phyloP scores from a whole-genome alignment of 2,113 vertebrate genomes.

The Talpa occidentalis region DNA sequence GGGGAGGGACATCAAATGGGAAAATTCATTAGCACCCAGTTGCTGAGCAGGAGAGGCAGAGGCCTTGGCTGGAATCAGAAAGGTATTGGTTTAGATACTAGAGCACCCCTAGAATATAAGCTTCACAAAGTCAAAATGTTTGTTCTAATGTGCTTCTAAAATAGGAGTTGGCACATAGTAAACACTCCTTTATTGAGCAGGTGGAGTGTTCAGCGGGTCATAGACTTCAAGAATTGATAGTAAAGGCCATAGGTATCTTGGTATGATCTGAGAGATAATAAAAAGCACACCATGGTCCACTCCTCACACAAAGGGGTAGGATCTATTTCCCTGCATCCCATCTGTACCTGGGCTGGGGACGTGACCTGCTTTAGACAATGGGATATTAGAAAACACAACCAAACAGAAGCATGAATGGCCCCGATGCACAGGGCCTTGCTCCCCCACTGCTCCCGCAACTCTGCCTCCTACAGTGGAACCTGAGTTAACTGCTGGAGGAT shows the following conservation, averaged over 20 bases:
- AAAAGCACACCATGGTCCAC: background rate
- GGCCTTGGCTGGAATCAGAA: background rate
- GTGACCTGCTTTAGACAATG: background rate
- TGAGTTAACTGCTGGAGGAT: background rate
- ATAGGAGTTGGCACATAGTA: background rate
- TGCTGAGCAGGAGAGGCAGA: background rate
- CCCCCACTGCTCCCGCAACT: background rate
- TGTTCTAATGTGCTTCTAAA: background rate
- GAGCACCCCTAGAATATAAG: background rate
- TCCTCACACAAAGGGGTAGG: background rate
- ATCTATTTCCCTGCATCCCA: background rate
- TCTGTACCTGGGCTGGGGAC: background rate
- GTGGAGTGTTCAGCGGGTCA: background rate
- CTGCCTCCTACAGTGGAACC: background rate
- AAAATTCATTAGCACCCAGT: background rate
- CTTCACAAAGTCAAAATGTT: background rate
- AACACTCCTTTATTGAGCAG: background rate
- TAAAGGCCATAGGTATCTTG: background rate
- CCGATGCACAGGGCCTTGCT: fast-evolving
- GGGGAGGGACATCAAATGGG: background rate
- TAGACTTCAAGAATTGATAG: background rate
- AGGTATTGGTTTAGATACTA: background rate
- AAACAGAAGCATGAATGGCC: fast-evolving
- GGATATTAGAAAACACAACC: too few species aligned
- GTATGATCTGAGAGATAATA: background rate